Conservation (phyloP, 2,797 vertebrate species). For the Bradypus variegatus region DNA sequence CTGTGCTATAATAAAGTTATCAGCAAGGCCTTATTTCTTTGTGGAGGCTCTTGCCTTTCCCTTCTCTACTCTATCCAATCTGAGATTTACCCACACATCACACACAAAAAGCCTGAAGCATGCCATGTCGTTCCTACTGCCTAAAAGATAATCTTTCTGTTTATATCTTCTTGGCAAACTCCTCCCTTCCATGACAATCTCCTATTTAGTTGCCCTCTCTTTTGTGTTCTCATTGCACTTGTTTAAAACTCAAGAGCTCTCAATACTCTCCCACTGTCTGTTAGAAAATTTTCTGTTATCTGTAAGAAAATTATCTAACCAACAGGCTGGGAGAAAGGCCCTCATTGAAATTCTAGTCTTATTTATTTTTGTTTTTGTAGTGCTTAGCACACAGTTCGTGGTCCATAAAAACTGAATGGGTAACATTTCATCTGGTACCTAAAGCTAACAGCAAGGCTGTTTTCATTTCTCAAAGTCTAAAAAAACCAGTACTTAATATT, state of each 20-base stretch:
- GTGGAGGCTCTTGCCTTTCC: not conserved
- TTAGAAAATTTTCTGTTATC: not conserved
- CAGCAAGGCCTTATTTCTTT: not conserved
- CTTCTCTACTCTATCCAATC: not conserved
- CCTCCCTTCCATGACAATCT: not conserved
- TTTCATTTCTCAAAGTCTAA: constrained; percentile 10
- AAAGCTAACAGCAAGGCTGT: not conserved
- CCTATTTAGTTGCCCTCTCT: not conserved
- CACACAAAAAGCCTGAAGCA: not conserved
- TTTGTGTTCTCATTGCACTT: not conserved
- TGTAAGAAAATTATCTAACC: not conserved
- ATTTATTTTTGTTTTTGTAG: constrained; percentile 4
- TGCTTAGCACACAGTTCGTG: not conserved
- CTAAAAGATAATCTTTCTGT: not conserved
- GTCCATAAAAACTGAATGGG: not conserved
- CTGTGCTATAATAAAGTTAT: not conserved
- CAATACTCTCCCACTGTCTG: not conserved
- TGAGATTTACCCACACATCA: not conserved
- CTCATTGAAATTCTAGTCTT: not conserved
- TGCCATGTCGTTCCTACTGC: not conserved
- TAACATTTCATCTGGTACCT: not conserved
- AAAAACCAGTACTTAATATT: not conserved
- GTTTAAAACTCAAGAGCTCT: not conserved
- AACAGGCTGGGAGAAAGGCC: not conserved
- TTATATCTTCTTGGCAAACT: not conserved